Percentiles rank a stretch among this genome's conserved stretches.
These are phyloP conservation scores for Zoroaster sp. DNA, from an alignment of 53 echinoderm and acorn worm species.

Conservation along the genomic window DNA sequence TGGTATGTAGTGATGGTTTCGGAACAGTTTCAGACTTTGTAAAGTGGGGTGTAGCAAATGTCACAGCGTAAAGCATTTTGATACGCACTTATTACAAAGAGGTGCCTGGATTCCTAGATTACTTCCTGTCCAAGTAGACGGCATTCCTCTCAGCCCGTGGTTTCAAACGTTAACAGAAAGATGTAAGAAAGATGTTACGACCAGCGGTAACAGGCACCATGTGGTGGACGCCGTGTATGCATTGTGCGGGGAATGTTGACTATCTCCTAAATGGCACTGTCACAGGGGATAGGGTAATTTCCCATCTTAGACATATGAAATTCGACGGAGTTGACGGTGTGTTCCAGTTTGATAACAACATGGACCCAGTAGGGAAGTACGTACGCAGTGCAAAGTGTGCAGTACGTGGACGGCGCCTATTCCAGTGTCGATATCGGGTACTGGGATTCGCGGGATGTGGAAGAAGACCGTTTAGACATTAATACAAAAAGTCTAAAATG, in stretches of 20 bases:
- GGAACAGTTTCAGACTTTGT: not conserved
- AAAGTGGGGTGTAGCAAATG: not conserved
- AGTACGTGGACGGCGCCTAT: not conserved
- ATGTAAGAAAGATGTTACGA: not conserved
- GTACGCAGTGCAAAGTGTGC: conserved; percentile 11
- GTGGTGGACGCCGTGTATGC: conserved; percentile 32
- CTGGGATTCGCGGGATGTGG: conserved; percentile 19
- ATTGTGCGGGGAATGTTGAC: not conserved
- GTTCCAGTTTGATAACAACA: conserved; percentile 46
- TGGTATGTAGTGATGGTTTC: not conserved
- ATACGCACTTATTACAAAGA: not conserved
- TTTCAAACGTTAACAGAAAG: not conserved
- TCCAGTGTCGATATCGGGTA: not conserved
- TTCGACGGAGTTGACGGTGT: conserved; percentile 24
- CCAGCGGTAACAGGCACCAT: not conserved
- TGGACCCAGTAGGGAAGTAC: conserved; percentile 53
- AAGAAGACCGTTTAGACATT: not conserved
- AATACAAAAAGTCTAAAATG: not conserved
- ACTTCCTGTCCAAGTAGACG: not conserved
- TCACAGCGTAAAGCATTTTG: not conserved
- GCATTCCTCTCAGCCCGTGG: not conserved
- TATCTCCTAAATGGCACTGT: not conserved
- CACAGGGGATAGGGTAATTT: not conserved
- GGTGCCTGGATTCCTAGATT: conserved; percentile 1
- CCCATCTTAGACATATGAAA: conserved; percentile 27